Base-by-base conservation (phyloP, 2,888 invertebrate genomes). In the Lysandra bellargus region DNA sequence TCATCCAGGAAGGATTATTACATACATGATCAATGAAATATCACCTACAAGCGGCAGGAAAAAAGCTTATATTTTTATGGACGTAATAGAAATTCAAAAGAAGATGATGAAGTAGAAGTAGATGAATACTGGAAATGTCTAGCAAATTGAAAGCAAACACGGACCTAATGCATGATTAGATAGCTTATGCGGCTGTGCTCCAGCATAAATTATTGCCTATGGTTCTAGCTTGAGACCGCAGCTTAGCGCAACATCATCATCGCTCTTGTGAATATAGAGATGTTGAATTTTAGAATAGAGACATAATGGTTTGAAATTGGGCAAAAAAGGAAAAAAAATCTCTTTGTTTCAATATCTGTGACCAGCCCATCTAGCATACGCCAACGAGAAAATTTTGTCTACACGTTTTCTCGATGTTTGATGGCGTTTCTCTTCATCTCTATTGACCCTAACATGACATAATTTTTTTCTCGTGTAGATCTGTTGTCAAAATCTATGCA, bases 61-160 rank as follows among this genome's bases (percentile, higher is more conserved):
- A 61, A 23, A 64, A 12, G 33, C 14, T 69, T 33, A 0, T 61
- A 17, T 7, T 23, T 64, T 69, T 33, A 33, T 69, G 30, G 9
- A 23, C 30, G 30, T 64, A 9, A 23, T 61, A 30, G 23, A 23
- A 23, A 23, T 23, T 23, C 0, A 23, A 23, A 23, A 23, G 0
- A 23, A 23, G 0, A 23, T 23, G 23, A 23, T 23, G 23, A 23
- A 23, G 23, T 23, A 23, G 64, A 64, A 30, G 6, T 64, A 30
- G 7, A 30, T 30, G 33, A 69, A 17, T 69, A 5, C 33, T 33
- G 69, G 69, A 37, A 33, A 69, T 37, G 69, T 33, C 69, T 37
- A 33, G 17, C 37, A 69, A 69, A 69, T 69, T 69, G 17, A 69
- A 69, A 69, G 69, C 69, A 37, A 69, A 69, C 69, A 69, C 33